A percentile compares a stretch with the other conserved stretches of the same genome.
Conservation (phyloP, 2,888 invertebrate genomes). For the Psylliodes chrysocephalus region DNA sequence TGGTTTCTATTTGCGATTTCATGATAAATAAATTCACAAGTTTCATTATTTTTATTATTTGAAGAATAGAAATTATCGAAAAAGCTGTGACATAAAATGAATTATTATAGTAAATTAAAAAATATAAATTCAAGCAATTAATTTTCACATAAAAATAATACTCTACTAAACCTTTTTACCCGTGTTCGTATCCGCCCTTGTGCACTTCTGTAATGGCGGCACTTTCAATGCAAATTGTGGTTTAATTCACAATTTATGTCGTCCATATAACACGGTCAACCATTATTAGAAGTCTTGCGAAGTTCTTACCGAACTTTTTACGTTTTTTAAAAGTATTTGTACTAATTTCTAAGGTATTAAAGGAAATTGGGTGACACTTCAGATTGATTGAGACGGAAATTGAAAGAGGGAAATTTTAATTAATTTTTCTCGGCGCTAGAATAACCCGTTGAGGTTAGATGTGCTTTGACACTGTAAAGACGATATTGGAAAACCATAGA, state of each 20-base stretch:
- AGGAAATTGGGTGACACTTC: slow-evolving; percentile 24
- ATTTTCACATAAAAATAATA: too few species aligned
- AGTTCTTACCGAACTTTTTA: slow-evolving; percentile 8
- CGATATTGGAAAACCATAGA: neutral
- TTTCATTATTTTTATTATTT: too few species aligned
- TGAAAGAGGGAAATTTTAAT: slow-evolving; percentile 25
- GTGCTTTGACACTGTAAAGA: slow-evolving; percentile 6
- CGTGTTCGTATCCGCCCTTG: too few species aligned
- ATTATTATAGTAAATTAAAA: too few species aligned
- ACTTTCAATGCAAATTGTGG: slow-evolving; percentile 14
- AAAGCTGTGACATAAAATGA: too few species aligned
- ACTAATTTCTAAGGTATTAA: slow-evolving; percentile 26
- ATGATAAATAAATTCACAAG: too few species aligned
- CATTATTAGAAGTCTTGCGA: slow-evolving; percentile 17
- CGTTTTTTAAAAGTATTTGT: slow-evolving; percentile 6
- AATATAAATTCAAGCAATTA: too few species aligned
- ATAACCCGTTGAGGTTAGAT: slow-evolving; percentile 12
- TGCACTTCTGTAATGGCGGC: too few species aligned
- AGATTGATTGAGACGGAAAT: slow-evolving; percentile 29
- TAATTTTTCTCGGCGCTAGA: slow-evolving; percentile 21
- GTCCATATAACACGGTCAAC: slow-evolving; percentile 19
- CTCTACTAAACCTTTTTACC: too few species aligned
- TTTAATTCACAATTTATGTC: slow-evolving; percentile 16
- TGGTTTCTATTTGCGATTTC: too few species aligned
- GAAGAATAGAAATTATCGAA: too few species aligned